These are phyloP conservation scores for Bombus sibiricus DNA, from an alignment of 1,140 invertebrate species.

Conservation along the genomic window DNA sequence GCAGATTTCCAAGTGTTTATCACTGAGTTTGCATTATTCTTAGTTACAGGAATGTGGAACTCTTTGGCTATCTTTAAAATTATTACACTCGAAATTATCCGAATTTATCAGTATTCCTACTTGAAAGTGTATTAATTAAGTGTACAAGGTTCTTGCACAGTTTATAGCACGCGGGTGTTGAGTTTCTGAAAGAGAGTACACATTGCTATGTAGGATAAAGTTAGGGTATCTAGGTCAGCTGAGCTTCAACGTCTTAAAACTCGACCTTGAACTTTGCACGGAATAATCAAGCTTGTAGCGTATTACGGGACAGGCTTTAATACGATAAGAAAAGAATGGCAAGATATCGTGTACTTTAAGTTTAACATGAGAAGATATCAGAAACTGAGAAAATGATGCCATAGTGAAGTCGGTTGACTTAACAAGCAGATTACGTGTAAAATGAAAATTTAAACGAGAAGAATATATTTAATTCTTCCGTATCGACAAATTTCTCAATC, in stretches of 20 bases:
- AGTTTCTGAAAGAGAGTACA: not conserved
- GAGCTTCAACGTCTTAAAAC: not conserved
- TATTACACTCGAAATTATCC: not conserved
- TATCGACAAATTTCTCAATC: too few species aligned
- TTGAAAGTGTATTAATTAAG: too few species aligned
- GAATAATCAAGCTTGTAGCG: not conserved
- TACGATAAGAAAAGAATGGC: not conserved
- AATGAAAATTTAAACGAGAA: not conserved
- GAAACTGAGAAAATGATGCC: not conserved
- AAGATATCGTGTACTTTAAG: too few species aligned
- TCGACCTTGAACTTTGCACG: not conserved
- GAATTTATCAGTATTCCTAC: too few species aligned
- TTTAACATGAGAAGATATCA: too few species aligned
- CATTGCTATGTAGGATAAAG: not conserved
- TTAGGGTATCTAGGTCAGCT: not conserved
- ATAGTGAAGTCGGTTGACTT: rapidly evolving
- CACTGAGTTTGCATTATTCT: too few species aligned
- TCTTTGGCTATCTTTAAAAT: too few species aligned
- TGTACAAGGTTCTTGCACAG: not conserved
- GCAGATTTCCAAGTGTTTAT: too few species aligned
- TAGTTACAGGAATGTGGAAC: too few species aligned
- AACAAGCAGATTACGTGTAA: not conserved
- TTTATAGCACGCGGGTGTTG: not conserved
- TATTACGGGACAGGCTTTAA: not conserved
- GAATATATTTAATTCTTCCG: too few species aligned